Conservation (phyloP, 2,113 vertebrate genomes). For the Campylorhamphus procurvoides region DNA sequence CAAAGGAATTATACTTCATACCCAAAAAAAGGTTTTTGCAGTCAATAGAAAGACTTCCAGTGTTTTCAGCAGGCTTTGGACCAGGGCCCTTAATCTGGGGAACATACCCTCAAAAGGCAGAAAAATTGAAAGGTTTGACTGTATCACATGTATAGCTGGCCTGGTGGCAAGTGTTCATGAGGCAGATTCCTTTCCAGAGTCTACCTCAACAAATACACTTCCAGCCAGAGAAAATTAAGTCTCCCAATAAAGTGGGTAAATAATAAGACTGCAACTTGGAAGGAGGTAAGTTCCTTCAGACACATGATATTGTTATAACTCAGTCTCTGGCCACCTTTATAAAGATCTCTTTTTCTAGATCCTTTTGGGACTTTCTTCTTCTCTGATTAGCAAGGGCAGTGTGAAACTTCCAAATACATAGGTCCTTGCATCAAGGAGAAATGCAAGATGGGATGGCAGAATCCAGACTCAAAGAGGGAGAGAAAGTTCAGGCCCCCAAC, state of each 20-base stretch:
- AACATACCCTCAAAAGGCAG: conserved; percentile 19
- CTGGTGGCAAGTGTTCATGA: conserved; percentile 5
- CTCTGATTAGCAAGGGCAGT: neutral
- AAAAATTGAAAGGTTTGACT: neutral
- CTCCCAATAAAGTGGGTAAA: conserved; percentile 28
- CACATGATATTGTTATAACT: conserved; percentile 17
- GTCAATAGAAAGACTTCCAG: conserved; percentile 12
- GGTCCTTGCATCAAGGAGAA: neutral
- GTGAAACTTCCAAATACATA: neutral
- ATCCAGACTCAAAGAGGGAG: neutral
- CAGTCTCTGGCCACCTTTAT: neutral
- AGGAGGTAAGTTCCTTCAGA: conserved; percentile 27
- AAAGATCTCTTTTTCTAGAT: conserved; percentile 2
- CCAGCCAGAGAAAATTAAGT: conserved; percentile 40
- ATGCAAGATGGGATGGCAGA: neutral
- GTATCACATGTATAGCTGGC: conserved; percentile 24
- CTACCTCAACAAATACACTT: conserved; percentile 49
- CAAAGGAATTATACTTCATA: neutral
- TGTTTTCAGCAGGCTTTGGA: conserved; percentile 43
- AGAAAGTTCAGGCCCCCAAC: neutral
- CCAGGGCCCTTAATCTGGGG: neutral
- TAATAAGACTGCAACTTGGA: conserved; percentile 36
- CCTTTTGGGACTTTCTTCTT: neutral
- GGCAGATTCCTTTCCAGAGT: conserved; percentile 36
- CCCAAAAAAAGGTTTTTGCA: conserved; percentile 5